Evolutionary conservation across 2,113 vertebrate species (phyloP).

Genomic region (Spilogale gracilis): DNA sequence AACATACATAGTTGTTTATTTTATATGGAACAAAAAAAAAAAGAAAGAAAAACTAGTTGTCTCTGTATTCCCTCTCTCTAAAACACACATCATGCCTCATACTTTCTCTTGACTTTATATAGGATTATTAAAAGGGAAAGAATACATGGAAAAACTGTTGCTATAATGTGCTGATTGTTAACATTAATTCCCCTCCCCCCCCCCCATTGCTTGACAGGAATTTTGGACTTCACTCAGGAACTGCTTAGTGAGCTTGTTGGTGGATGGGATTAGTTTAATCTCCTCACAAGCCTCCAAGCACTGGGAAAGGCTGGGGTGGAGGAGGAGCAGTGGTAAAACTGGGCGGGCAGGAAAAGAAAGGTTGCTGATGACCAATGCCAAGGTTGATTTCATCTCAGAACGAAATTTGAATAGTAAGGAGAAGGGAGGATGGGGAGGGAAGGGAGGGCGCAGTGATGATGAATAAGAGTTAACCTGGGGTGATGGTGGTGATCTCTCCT

Average conservation of each 20-base stretch:
- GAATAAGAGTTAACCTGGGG: conserved; percentile 42
- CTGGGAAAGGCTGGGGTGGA: conserved; percentile 16
- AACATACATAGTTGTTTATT: conserved; percentile 62
- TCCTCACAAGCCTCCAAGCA: conserved; percentile 76
- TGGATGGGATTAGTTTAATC: conserved; percentile 87
- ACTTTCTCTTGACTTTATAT: neutral
- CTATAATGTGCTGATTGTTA: conserved; percentile 79
- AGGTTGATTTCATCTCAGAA: conserved; percentile 84
- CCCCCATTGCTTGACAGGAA: conserved; percentile 73
- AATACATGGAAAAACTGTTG: conserved; percentile 79
- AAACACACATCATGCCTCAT: neutral
- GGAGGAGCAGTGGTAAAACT: conserved; percentile 6
- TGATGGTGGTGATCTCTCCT: conserved; percentile 46
- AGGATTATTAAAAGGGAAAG: conserved; percentile 62
- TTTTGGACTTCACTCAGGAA: conserved; percentile 82
- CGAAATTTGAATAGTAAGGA: conserved; percentile 82
- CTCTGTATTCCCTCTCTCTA: neutral
- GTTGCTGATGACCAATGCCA: conserved; percentile 82
- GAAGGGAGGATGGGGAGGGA: conserved; percentile 54
- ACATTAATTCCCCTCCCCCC: conserved; percentile 68
- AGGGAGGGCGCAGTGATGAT: neutral
- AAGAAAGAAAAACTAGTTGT: neutral
- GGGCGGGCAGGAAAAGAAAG: conserved; percentile 62
- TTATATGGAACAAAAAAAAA: conserved; percentile 68
- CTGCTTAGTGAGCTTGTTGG: conserved; percentile 77